A percentile compares a stretch with the other conserved stretches of the same genome.
Conservation (phyloP, 2,888 invertebrate species). For the Trissolcus brochymenae region DNA sequence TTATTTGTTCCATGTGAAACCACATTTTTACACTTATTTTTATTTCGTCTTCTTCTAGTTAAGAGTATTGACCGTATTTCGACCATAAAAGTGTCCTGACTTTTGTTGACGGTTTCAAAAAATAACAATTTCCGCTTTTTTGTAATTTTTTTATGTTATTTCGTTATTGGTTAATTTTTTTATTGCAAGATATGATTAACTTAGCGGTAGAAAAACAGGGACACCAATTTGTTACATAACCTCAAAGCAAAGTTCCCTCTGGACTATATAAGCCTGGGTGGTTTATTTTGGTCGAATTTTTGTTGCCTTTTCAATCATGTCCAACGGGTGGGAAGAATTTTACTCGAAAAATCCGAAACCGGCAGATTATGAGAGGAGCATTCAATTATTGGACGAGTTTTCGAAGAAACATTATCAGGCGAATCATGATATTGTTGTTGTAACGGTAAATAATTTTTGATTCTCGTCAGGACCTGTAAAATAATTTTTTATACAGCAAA, state of each 20-base stretch:
- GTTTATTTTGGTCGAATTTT: not conserved
- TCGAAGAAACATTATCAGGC: conserved; percentile 83
- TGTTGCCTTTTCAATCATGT: conserved; percentile 62
- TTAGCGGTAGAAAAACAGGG: not conserved
- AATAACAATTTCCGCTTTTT: too few species aligned
- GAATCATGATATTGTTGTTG: conserved; percentile 84
- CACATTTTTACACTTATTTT: too few species aligned
- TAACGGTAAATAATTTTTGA: conserved; percentile 81
- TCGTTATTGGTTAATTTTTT: too few species aligned
- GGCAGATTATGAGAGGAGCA: conserved; percentile 85
- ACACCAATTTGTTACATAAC: conserved; percentile 8
- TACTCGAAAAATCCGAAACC: conserved; percentile 88
- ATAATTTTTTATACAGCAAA: too few species aligned
- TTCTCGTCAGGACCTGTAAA: too few species aligned
- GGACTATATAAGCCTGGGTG: not conserved
- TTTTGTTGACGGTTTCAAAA: too few species aligned
- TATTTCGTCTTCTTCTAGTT: too few species aligned
- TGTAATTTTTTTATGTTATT: too few species aligned
- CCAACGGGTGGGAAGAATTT: conserved; percentile 88
- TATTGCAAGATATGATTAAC: too few species aligned
- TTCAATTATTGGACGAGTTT: conserved; percentile 85
- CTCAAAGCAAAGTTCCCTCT: not conserved
- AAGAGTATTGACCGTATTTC: too few species aligned
- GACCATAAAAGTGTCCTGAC: too few species aligned
- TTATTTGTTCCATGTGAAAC: not conserved